Base-by-base conservation (phyloP, 2,797 vertebrate genomes). In the Molossus molossus region DNA sequence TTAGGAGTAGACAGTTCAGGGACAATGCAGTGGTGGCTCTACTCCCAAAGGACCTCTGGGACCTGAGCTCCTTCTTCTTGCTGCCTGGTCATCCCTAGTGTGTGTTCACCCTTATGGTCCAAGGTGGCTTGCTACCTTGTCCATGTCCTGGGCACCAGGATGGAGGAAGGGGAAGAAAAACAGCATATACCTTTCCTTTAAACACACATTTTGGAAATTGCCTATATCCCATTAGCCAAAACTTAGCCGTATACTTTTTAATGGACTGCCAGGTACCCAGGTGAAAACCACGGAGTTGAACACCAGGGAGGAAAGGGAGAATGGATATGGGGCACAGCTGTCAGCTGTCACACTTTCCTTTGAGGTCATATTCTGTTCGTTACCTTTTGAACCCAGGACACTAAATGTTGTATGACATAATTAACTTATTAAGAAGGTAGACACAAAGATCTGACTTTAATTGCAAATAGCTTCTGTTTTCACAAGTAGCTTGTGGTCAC, bases 341-440 rank as follows among this genome's bases (percentile, higher is more conserved):
- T 48, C 70, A 29, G 3, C 25, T 76, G 48, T 55, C n/a, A 60
- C 53, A 25, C 20, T 87, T 76, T 27, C 45, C 73, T 90, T 85
- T 84, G 67, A 90, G 21, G 80, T 77, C 29, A 21, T 73, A 50
- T n/a, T 53, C 48, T 76, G 33, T 67, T 81, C 33, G 29, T 60
- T 64, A 89, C 33, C 18, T 73, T 73, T 67, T 70, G 27, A 90
- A 76, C 50, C 4, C 40, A 62, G 76, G 55, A 2, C 12, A 58
- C 27, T 84, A 73, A 60, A 20, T 65, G 5, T 69, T 55, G 1
- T 21, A 5, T 55, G 27, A 60, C 9, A 25, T 50, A 69, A 58
- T 72, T 75, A 21, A 8, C 33, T 93, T 70, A 20, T 73, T 84
- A 90, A 27, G 57, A 91, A 64, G n/a, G 67, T 72, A 88, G 92